A percentile compares a stretch with the other conserved stretches of the same genome.
These are phyloP conservation scores for Noctua comes DNA, from an alignment of 2,888 invertebrate species.

Conservation along the genomic window DNA sequence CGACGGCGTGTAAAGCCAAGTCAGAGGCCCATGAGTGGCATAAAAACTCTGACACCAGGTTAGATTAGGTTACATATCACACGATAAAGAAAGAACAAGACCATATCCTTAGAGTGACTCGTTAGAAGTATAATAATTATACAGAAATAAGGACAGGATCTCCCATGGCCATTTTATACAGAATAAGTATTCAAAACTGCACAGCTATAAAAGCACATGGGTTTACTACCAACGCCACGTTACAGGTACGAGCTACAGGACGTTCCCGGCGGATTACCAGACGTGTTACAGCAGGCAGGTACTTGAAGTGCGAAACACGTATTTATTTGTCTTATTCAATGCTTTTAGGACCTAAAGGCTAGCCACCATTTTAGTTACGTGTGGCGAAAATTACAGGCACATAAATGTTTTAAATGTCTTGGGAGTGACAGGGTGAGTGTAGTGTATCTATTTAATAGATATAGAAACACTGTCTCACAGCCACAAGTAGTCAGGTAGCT, in stretches of 20 bases:
- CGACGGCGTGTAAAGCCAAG: too few species aligned
- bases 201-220: constrained; percentile 61
- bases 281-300: constrained; percentile 41
- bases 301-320: constrained; percentile 44
- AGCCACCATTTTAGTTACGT: constrained; percentile 13
- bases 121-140: background rate
- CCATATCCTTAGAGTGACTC: background rate
- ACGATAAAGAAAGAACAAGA: too few species aligned
- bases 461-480: too few species aligned
- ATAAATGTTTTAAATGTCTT: constrained; percentile 2
- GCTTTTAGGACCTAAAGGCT: constrained; percentile 33
- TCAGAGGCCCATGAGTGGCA: too few species aligned
- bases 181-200: constrained; percentile 63
- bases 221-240: constrained; percentile 63
- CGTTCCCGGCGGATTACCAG: constrained; percentile 38
- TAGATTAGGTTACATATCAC: too few species aligned
- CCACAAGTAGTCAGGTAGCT: too few species aligned
- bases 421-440: background rate
- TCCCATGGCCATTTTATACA: background rate
- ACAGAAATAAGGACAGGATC: background rate
- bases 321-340: constrained; percentile 51
- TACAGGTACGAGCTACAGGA: constrained; percentile 36
- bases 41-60: too few species aligned
- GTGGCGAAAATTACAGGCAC: constrained; percentile 9
- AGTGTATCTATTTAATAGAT: too few species aligned